Percentiles rank a stretch among this genome's conserved stretches.
Evolutionary conservation across 2,888 invertebrate species (phyloP).

Genomic region (Kuschelorhynchus macadamiae): DNA sequence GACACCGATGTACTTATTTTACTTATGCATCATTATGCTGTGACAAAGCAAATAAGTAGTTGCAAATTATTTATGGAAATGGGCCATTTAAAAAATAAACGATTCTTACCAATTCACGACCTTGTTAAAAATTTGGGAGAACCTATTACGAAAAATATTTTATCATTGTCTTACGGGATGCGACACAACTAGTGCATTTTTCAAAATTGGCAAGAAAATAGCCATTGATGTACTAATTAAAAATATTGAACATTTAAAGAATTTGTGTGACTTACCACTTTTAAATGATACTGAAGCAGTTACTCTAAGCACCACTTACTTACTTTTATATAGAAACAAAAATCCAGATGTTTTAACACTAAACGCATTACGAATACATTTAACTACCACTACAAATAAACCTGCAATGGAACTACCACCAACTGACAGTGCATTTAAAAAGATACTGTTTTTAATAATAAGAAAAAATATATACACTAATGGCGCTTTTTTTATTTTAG

Average conservation of each 20-base stretch:
- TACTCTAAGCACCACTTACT: too few relatives aligned
- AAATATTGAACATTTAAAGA: background rate
- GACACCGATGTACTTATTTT: constrained; percentile 5
- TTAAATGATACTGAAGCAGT: too few relatives aligned
- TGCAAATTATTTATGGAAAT: constrained; percentile 1
- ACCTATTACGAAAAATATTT: background rate
- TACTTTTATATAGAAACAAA: too few relatives aligned
- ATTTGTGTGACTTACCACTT: background rate
- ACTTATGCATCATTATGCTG: background rate
- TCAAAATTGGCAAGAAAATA: background rate
- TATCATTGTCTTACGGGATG: background rate
- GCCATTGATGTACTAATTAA: background rate
- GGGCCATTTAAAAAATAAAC: background rate
- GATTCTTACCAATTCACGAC: background rate
- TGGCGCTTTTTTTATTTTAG: background rate
- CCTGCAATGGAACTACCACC: background rate
- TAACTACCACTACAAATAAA: background rate
- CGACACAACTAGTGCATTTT: background rate
- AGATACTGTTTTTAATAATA: background rate
- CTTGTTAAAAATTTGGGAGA: background rate
- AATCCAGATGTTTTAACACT: too few relatives aligned
- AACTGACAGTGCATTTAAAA: background rate
- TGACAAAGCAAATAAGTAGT: background rate
- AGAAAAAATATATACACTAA: background rate
- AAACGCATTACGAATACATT: too few relatives aligned